phyloP scores from a whole-genome alignment of 2,888 invertebrate species.

The Cacoxenus indagator region DNA sequence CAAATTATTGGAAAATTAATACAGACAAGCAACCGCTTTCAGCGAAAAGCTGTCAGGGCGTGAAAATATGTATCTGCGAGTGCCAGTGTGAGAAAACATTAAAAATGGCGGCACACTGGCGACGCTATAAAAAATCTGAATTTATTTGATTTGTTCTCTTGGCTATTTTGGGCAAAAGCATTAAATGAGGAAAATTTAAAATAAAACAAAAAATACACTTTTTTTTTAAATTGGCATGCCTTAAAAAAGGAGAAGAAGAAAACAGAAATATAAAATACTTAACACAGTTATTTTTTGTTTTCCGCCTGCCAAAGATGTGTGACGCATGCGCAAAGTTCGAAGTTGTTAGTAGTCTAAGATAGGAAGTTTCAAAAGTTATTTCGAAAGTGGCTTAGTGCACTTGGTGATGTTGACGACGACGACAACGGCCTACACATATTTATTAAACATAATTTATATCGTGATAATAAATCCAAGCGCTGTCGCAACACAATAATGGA shows the following conservation, averaged over 20 bases:
- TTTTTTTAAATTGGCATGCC: background rate
- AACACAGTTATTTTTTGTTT: conserved; percentile 6
- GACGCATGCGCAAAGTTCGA: background rate
- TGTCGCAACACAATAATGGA: conserved; percentile 4
- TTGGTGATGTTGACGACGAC: background rate
- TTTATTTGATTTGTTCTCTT: conserved; percentile 9
- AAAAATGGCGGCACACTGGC: conserved; percentile 7
- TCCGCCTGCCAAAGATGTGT: background rate
- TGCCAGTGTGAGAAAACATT: background rate
- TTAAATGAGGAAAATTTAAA: background rate
- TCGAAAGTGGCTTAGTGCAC: background rate
- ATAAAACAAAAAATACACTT: background rate
- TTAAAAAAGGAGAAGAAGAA: background rate
- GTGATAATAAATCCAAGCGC: conserved; percentile 17
- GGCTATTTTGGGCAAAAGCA: background rate
- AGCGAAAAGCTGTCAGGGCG: background rate
- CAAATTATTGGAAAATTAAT: too few relatives aligned
- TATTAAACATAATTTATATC: conserved; percentile 23
- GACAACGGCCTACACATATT: conserved; percentile 18
- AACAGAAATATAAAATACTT: background rate
- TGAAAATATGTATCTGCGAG: background rate
- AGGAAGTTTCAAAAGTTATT: background rate
- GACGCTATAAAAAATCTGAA: conserved; percentile 3
- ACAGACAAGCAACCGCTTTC: too few relatives aligned
- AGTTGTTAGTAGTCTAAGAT: background rate